phyloP scores from a whole-genome alignment of 1,140 invertebrate genomes.

The Sarcophaga bullata region DNA sequence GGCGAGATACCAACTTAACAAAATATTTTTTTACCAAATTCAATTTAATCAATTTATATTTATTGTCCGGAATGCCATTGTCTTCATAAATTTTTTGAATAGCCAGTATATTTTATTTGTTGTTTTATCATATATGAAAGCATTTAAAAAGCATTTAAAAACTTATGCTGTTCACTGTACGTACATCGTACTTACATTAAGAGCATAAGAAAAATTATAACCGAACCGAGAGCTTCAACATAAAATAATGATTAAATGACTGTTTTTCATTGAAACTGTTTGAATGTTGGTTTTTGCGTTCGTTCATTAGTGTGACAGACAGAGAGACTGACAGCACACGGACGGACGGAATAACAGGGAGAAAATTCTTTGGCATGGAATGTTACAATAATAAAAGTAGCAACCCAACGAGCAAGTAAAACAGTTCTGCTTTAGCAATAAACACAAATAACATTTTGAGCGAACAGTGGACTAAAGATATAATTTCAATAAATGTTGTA shows the following conservation, averaged over 20 bases:
- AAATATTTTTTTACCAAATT: too few species aligned
- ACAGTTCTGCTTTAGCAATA: slow-evolving; percentile 22
- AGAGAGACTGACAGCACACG: not conserved
- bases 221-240: slow-evolving; percentile 17
- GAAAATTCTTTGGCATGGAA: slow-evolving; percentile 31
- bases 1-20: too few species aligned
- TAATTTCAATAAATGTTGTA: too few species aligned
- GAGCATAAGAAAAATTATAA: slow-evolving; percentile 1
- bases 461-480: not conserved
- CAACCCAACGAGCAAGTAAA: slow-evolving; percentile 17
- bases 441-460: not conserved
- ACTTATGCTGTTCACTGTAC: too few species aligned
- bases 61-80: too few species aligned
- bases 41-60: too few species aligned
- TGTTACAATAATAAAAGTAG: slow-evolving; percentile 41
- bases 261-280: slow-evolving; percentile 12
- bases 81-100: too few species aligned
- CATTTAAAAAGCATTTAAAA: too few species aligned
- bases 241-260: slow-evolving; percentile 34
- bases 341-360: not conserved
- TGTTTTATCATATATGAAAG: too few species aligned
- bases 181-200: not conserved
- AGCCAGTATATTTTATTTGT: too few species aligned
- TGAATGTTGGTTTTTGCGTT: not conserved
- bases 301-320: slow-evolving; percentile 8